Base-by-base conservation (phyloP, 92 coral and sea anemone species). In the Palythoa heliodiscus region DNA sequence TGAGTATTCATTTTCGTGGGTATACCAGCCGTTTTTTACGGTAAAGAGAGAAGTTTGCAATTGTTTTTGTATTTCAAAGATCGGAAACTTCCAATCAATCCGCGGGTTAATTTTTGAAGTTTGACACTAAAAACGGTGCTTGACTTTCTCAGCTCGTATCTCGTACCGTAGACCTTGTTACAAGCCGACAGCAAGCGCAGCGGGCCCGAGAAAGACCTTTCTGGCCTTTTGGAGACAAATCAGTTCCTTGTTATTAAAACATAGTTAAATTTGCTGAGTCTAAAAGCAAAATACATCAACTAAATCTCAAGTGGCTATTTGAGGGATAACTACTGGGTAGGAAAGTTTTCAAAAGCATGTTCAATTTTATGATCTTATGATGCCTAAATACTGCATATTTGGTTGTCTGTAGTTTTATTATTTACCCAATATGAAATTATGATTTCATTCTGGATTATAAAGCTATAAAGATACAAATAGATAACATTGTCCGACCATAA, bases 221-320 rank as follows among this genome's bases (percentile, higher is more conserved):
- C 6, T 38, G 52, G 83, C 71, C 83, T 58, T 64, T 57, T 43
- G 73, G 20, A 77, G 50, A 64, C 53, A 77, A 64, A 79, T 14
- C 48, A 43, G n/a, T 79, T 63, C 17, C 79, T 63, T 63, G 52
- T 66, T 64, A 40, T 78, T 43, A 39, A 77, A 77, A 37, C 55
- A 60, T 40, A 19, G 39, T 73, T 63, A 50, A 43, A 8, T 79
- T 79, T 79, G 6, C 55, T 23, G 25, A 64, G 23, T 43, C 13
- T 17, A 47, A 43, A 79, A 63, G 58, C 84, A 79, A 79, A 79
- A 79, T 24, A 79, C 25, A 43, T 23, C 72, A 63, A 20, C 84
- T 16, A 79, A 35, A 1, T 64, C 12, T 9, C 57, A 40, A 78
- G 82, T 55, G 40, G 69, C 2, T 43, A 58, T 58, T 67, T 7